Base-by-base conservation (phyloP, 1,140 invertebrate genomes). In the Meloidogyne floridensis region DNA sequence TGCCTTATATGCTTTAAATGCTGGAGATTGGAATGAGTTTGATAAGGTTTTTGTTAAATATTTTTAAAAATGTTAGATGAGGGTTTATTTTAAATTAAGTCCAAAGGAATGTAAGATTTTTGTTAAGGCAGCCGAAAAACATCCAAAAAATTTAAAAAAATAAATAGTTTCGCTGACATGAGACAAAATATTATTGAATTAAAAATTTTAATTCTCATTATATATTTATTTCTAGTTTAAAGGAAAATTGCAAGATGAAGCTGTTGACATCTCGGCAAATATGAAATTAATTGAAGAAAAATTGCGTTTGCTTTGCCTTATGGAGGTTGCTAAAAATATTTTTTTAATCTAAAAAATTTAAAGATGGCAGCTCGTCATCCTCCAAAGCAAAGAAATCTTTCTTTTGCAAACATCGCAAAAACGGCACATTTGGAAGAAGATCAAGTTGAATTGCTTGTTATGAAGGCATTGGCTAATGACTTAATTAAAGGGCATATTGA, bases 401-500 rank as follows among this genome's bases (percentile, higher is more conserved):
- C 95, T 0, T 99, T 99, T 91, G 91, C 92, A 10, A 96, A 98
- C 91, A 98, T 99, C 80, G 93, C 96, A 0, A 91, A 92, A 77
- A 94, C 95, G 90, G 95, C 96, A 9, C 92, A 93, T 87, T 91
- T 98, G 82, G 93, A 94, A 0, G 90, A 94, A 11, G 93, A 91
- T 84, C 15, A 87, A 91, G 95, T 99, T 32, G 97, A 99, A 90
- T 91, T 97, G 81, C 92, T 98, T 11, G 95, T 98, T 2, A 99
- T 99, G 97, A 97, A 98, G 91, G 97, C 97, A 0, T 90, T 99
- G 47, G 95, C 96, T n/a, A 93, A 98, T 85, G 95, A 94, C 72
- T 92, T 99, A 0, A 95, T 99, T 3, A 93, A 94, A 82, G 97
- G 97, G 53, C 94, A 94, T 73, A 98, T 99, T 86, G 96, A 99